Evolutionary conservation across 2,888 invertebrate species (phyloP).

Genomic region (Antitype chi): DNA sequence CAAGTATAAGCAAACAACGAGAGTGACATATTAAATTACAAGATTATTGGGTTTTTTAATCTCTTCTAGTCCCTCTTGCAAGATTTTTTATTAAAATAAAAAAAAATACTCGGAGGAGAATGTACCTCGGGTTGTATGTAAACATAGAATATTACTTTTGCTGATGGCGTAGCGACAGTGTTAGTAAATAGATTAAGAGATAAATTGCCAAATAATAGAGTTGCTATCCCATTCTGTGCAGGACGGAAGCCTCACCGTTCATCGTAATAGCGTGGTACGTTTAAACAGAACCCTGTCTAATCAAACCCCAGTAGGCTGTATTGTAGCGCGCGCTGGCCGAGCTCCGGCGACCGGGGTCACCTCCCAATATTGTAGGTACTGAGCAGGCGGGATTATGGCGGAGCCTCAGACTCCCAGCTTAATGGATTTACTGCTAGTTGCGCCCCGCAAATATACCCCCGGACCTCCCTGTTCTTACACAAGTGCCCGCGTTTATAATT

Average conservation of each 20-base stretch:
- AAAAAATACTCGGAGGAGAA: neutral
- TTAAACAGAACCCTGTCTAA: conserved; percentile 63
- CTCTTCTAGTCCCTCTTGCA: neutral
- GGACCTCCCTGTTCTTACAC: conserved; percentile 58
- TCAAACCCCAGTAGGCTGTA: conserved; percentile 59
- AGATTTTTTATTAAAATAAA: neutral
- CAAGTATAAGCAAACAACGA: conserved; percentile 28
- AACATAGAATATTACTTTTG: neutral
- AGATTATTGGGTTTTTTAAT: conserved; percentile 25
- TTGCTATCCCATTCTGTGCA: conserved; percentile 21
- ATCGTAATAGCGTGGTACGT: conserved; percentile 39
- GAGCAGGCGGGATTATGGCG: conserved; percentile 74
- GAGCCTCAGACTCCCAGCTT: conserved; percentile 71
- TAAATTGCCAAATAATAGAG: conserved; percentile 31
- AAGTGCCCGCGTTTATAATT: conserved; percentile 31
- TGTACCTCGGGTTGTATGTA: neutral
- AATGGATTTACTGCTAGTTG: conserved; percentile 78
- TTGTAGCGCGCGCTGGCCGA: conserved; percentile 37
- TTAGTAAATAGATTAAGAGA: conserved; percentile 23
- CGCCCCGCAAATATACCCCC: conserved; percentile 68
- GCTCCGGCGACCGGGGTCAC: conserved; percentile 47
- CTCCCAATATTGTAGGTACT: conserved; percentile 66
- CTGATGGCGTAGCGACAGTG: neutral
- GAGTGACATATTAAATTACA: conserved; percentile 29
- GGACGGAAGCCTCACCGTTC: conserved; percentile 21